Percentiles rank a stretch among this genome's conserved stretches.
Conservation (phyloP, 1,140 invertebrate species). For the Maconellicoccus hirsutus region DNA sequence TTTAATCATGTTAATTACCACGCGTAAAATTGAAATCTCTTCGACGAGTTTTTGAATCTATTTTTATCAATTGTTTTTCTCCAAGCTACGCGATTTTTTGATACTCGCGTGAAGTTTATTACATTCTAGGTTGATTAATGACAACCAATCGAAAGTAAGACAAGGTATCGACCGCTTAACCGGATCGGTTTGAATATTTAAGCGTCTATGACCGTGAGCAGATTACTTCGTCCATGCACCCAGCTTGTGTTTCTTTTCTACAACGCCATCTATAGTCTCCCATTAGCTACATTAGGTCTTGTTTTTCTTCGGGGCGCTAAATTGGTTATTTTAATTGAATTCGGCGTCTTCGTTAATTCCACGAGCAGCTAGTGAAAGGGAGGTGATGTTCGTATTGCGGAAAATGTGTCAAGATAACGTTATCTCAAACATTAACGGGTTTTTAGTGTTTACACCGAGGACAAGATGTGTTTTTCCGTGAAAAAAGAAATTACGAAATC, state of each 20-base stretch:
- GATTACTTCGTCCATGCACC: not conserved
- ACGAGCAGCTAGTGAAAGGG: too few species aligned
- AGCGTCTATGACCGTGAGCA: not conserved
- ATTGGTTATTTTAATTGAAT: not conserved
- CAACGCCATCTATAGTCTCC: not conserved
- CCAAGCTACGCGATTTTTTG: not conserved
- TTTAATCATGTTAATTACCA: too few species aligned
- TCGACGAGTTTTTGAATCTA: too few species aligned
- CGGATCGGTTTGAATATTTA: conserved; percentile 3
- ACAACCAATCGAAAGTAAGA: not conserved
- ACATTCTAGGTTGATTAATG: not conserved
- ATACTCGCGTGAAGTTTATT: not conserved
- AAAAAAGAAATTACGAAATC: too few species aligned
- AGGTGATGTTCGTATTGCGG: too few species aligned
- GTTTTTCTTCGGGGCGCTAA: not conserved
- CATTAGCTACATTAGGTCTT: not conserved
- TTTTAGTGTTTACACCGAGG: too few species aligned
- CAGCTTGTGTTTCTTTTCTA: not conserved
- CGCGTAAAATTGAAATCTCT: too few species aligned
- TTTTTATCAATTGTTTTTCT: too few species aligned
- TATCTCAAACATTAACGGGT: too few species aligned
- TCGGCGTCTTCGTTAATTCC: too few species aligned
- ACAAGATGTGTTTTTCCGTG: too few species aligned
- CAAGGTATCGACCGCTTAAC: not conserved
- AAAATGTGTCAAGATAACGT: too few species aligned